Evolutionary conservation across 2,797 vertebrate species (phyloP).

Genomic region (Lepilemur septentrionalis): DNA sequence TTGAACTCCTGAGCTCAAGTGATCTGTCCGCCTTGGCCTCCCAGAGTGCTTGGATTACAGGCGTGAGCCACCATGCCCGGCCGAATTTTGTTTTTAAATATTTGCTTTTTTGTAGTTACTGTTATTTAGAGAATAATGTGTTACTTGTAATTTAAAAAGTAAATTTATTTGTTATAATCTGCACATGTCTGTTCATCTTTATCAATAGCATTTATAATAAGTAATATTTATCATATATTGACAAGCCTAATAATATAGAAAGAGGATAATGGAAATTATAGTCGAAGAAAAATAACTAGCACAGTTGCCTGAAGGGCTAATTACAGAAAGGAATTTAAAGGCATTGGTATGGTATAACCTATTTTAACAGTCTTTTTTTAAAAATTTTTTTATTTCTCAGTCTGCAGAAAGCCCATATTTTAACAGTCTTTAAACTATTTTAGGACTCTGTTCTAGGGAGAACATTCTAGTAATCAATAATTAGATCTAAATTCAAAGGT

Average conservation of each 20-base stretch:
- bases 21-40: too few relatives aligned
- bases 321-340: conserved; percentile 29
- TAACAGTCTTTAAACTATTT: neutral
- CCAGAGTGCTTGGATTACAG: too few relatives aligned
- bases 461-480: neutral
- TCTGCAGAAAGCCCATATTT: neutral
- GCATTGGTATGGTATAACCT: neutral
- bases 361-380: neutral
- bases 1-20: too few relatives aligned
- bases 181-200: neutral
- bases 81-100: neutral
- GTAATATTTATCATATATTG: neutral
- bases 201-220: neutral
- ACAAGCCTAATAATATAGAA: neutral
- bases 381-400: too few relatives aligned
- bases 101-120: conserved; percentile 5
- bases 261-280: neutral
- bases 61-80: accelerated
- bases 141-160: conserved; percentile 15
- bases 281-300: neutral
- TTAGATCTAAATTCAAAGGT: conserved; percentile 9
- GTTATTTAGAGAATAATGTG: neutral
- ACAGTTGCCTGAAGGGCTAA: neutral
- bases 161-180: neutral
- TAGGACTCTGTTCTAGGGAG: neutral